phyloP scores from a whole-genome alignment of 2,888 invertebrate species.

The Andrena hattorfiana region DNA sequence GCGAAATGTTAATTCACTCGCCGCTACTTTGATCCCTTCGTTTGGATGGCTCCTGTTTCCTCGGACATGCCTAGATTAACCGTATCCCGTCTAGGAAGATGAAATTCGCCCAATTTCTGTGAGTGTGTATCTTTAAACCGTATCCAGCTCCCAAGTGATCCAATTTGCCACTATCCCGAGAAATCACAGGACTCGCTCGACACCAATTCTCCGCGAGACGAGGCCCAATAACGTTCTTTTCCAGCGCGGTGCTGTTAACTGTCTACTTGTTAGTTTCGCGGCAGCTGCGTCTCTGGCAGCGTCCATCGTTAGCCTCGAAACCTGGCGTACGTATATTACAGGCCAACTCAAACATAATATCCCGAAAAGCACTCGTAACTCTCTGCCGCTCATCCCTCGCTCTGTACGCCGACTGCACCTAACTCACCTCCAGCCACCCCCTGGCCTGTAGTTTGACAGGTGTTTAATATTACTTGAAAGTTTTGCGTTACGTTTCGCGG shows the following conservation, averaged over 20 bases:
- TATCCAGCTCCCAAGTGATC: too few relatives aligned
- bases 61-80: too few relatives aligned
- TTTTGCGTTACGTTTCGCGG: slow-evolving; percentile 59
- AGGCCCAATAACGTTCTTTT: neutral
- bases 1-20: neutral
- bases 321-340: slow-evolving; percentile 78
- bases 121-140: too few relatives aligned
- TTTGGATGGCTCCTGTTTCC: too few relatives aligned
- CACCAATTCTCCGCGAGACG: neutral
- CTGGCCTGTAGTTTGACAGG: slow-evolving; percentile 78
- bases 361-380: slow-evolving; percentile 82
- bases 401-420: slow-evolving; percentile 17
- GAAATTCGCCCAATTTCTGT: too few relatives aligned
- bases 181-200: neutral
- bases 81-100: too few relatives aligned
- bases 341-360: slow-evolving; percentile 84
- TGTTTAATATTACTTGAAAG: slow-evolving; percentile 80
- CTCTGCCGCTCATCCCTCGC: slow-evolving; percentile 51
- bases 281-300: slow-evolving; percentile 2
- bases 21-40: too few relatives aligned
- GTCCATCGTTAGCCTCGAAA: slow-evolving; percentile 45
- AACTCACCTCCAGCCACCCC: slow-evolving; percentile 65
- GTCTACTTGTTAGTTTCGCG: neutral
- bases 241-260: slow-evolving; percentile 35
- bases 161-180: neutral